Base-by-base conservation (phyloP, 2,888 invertebrate species). In the Pheosia gnoma region DNA sequence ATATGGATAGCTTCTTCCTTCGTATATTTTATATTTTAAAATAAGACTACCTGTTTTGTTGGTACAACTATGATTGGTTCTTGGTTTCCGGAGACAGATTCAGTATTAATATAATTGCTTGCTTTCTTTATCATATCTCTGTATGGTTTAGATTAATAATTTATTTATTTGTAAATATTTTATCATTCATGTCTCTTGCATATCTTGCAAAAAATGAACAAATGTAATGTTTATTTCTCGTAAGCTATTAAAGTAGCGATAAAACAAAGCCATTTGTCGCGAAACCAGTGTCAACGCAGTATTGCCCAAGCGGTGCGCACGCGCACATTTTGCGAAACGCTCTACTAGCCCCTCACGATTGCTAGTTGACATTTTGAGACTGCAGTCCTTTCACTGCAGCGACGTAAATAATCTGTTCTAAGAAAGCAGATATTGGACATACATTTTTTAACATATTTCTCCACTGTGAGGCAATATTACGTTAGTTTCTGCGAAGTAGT, bases 291-390 rank as follows among this genome's bases (percentile, higher is more conserved):
- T 85, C 87, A 82, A 77, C 69, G 73, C 67, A 66, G 61, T 47
- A 72, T 90, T 90, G 82, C 88, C 68, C 75, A 88, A 89, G 79
- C 80, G 69, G 75, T 78, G 66, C 60, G 66, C 80, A 85, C 82
- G 87, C 85, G 85, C 81, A 77, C 75, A 79, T 74, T 89, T 92
- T 91, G 85, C 91, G 90, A 91, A 90, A 93, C 82, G 78, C 72
- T 77, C 60, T 73, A 77, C 75, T 76, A 67, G 75, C 71, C 71
- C 79, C 84, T 88, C 88, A 89, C 90, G 88, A 87, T 85, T 77
- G 78, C 69, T 74, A 70, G 73, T 77, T 87, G 90, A 89, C 87
- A 88, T 89, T 90, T 78, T 82, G 75, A 82, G 82, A 83, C 82
- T 78, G 81, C 78, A 82, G 80, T 87, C 88, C 90, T 90, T 91